Percentiles rank a stretch among this genome's conserved stretches.
Evolutionary conservation across 2,797 vertebrate genomes (phyloP).

Genomic region (Hypotaenidia philippensis): DNA sequence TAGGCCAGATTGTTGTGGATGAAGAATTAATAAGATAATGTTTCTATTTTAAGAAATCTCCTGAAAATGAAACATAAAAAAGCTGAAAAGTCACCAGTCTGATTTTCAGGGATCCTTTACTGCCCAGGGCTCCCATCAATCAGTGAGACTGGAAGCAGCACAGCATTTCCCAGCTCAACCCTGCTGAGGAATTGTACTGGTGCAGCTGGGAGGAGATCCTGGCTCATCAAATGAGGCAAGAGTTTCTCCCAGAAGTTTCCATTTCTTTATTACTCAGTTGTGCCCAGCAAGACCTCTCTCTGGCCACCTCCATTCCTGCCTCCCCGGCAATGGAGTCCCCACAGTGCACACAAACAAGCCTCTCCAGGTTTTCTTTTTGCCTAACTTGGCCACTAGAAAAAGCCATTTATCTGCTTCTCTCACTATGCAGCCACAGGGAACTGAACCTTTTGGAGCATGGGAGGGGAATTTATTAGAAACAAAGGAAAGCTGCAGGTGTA

Average conservation of each 20-base stretch:
- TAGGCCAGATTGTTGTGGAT: neutral
- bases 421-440: neutral
- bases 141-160: neutral
- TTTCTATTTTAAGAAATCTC: slow-evolving; percentile 30
- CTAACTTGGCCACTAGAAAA: neutral
- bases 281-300: neutral
- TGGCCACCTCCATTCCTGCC: neutral
- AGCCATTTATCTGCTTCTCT: neutral
- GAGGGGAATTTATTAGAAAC: neutral
- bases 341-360: neutral
- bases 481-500: slow-evolving; percentile 39
- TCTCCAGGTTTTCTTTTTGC: neutral
- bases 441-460: neutral
- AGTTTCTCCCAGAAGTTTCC: neutral
- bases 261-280: neutral
- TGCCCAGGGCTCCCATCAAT: neutral
- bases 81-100: neutral
- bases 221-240: neutral
- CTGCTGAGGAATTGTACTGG: neutral
- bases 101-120: neutral
- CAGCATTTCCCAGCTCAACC: neutral
- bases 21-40: neutral
- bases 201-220: neutral
- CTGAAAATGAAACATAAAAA: slow-evolving; percentile 24
- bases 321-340: neutral